phyloP scores from a whole-genome alignment of 2,797 vertebrate genomes.

The Knipowitschia caucasica region DNA sequence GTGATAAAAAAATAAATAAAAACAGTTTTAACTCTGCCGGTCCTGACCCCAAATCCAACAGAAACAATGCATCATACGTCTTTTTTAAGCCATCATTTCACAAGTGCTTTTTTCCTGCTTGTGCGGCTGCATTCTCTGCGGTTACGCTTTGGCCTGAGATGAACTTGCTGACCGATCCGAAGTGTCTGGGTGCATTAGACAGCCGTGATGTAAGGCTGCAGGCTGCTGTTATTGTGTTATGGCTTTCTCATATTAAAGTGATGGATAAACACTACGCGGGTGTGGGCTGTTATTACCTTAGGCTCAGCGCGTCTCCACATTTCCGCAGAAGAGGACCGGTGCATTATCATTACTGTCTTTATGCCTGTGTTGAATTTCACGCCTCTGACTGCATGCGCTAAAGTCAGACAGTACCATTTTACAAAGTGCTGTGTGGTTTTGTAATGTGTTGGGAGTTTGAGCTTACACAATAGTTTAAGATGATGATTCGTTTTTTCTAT shows the following conservation, averaged over 20 bases:
- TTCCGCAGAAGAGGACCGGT: neutral
- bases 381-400: neutral
- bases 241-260: conserved; percentile 9
- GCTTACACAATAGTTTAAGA: neutral
- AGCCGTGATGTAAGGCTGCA: conserved; percentile 3
- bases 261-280: conserved; percentile 6
- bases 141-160: neutral
- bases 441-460: neutral
- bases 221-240: conserved; percentile 12
- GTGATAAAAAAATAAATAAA: too few species aligned
- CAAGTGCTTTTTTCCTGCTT: too few species aligned
- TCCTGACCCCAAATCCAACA: too few species aligned
- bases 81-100: too few species aligned
- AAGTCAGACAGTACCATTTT: neutral
- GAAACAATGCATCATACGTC: too few species aligned
- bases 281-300: conserved; percentile 8
- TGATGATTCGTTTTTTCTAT: neutral
- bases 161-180: conserved; percentile 6
- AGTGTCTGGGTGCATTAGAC: conserved; percentile 6
- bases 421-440: neutral
- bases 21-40: too few species aligned
- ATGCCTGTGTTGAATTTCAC: conserved; percentile 8
- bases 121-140: neutral
- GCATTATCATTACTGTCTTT: conserved; percentile 3
- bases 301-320: neutral